These are phyloP conservation scores for Stomorhina lunata DNA, from an alignment of 2,888 invertebrate genomes.

Conservation along the genomic window DNA sequence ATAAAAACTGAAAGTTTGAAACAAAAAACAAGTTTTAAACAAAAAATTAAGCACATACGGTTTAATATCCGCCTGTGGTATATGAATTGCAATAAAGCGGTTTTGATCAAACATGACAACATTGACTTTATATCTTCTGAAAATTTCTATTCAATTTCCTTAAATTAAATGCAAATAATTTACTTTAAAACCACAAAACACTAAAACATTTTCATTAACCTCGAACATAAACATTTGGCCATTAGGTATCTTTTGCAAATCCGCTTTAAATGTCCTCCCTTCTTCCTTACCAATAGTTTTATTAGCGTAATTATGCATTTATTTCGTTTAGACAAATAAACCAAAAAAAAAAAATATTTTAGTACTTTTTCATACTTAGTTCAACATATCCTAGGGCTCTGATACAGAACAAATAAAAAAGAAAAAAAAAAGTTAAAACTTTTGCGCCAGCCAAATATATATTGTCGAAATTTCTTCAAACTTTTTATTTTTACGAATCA, in stretches of 20 bases:
- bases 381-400: neutral
- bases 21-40: too few relatives aligned
- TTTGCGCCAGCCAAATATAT: constrained; percentile 9
- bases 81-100: too few relatives aligned
- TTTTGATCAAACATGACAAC: too few relatives aligned
- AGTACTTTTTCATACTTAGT: constrained; percentile 26
- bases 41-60: too few relatives aligned
- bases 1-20: too few relatives aligned
- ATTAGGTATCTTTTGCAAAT: constrained; percentile 5
- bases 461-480: constrained; percentile 4
- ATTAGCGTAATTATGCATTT: constrained; percentile 29
- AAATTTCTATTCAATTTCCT: neutral
- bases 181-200: neutral
- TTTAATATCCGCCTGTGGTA: too few relatives aligned
- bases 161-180: neutral
- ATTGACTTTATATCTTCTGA: neutral
- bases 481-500: constrained; percentile 56
- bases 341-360: neutral
- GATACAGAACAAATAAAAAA: constrained; percentile 1
- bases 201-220: neutral
- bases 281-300: constrained; percentile 20
- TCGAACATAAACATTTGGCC: neutral
- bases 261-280: neutral
- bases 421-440: constrained; percentile 26
- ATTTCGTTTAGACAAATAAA: neutral